Percentiles rank a stretch among this genome's conserved stretches.
Conservation (phyloP, 2,797 vertebrate species). For the Atherinosoma microstoma region DNA sequence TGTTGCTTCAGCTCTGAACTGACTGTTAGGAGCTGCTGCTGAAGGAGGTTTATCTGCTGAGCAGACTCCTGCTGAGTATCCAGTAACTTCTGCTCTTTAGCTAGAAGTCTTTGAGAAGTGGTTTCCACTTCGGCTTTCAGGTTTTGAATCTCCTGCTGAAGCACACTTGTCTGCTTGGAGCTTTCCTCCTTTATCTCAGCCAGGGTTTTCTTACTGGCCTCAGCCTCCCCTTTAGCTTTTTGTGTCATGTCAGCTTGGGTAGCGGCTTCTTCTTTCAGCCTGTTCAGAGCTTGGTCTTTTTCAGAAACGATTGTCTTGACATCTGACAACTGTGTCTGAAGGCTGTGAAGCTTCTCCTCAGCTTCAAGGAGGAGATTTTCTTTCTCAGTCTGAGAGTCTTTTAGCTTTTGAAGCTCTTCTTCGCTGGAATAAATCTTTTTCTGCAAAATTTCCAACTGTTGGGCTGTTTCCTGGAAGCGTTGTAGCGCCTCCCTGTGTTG, state of each 20-base stretch:
- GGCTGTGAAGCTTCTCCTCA: slow-evolving; percentile 46
- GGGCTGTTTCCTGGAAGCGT: slow-evolving; percentile 39
- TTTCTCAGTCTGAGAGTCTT: slow-evolving; percentile 34
- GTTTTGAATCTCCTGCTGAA: slow-evolving; percentile 44
- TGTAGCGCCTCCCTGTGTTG: slow-evolving; percentile 31
- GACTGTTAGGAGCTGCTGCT: slow-evolving; percentile 46
- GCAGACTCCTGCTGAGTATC: slow-evolving; percentile 36
- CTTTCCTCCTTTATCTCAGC: slow-evolving; percentile 40
- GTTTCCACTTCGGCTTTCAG: slow-evolving; percentile 44
- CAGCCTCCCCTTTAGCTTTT: slow-evolving; percentile 69
- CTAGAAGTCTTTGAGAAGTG: slow-evolving; percentile 32
- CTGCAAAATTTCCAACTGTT: slow-evolving; percentile 46
- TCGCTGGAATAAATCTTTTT: slow-evolving; percentile 23
- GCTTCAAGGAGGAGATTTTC: slow-evolving; percentile 34
- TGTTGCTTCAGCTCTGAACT: slow-evolving; percentile 41
- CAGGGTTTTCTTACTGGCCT: slow-evolving; percentile 52
- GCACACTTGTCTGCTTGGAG: slow-evolving; percentile 26
- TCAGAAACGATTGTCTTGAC: slow-evolving; percentile 33
- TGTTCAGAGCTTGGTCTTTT: slow-evolving; percentile 56
- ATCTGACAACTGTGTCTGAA: slow-evolving; percentile 51
- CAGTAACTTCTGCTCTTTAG: slow-evolving; percentile 55
- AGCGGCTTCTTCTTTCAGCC: slow-evolving; percentile 75
- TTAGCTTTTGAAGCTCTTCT: slow-evolving; percentile 43
- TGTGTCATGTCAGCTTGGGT: slow-evolving; percentile 63
- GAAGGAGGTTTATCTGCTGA: slow-evolving; percentile 44